Conservation (phyloP, 2,797 vertebrate species). For the Setipinna tenuifilis region DNA sequence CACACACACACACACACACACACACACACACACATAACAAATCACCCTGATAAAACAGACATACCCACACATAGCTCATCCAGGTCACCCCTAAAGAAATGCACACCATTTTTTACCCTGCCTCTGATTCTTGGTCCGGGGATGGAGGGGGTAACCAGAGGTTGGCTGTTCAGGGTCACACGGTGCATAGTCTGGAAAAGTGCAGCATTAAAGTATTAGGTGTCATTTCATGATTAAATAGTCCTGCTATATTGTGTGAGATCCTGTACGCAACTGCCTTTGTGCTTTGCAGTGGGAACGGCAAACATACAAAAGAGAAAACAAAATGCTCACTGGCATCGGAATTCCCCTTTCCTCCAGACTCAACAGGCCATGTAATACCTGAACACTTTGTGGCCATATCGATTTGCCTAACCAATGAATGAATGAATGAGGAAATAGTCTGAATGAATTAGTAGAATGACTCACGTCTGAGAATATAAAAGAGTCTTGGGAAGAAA, state of each 20-base stretch:
- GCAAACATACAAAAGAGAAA: not conserved
- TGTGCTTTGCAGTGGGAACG: not conserved
- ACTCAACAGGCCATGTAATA: not conserved
- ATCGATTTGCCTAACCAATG: slow-evolving; percentile 3
- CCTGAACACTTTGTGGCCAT: not conserved
- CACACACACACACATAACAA: not conserved
- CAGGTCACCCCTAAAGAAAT: too few species aligned
- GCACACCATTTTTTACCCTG: not conserved
- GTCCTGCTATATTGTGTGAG: not conserved
- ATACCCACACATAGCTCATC: too few species aligned
- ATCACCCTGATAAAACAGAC: too few species aligned
- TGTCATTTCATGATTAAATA: not conserved
- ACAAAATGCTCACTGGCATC: not conserved
- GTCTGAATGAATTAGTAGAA: not conserved
- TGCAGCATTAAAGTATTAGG: not conserved
- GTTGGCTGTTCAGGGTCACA: not conserved
- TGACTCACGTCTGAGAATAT: not conserved
- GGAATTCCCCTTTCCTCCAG: slow-evolving; percentile 1
- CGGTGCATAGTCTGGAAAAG: not conserved
- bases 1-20: not conserved
- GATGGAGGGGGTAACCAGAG: not conserved
- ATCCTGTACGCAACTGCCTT: not conserved
- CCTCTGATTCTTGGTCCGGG: not conserved
- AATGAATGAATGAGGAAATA: not conserved
- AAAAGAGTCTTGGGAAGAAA: not conserved